Conservation (phyloP, 2,113 vertebrate species). For the Microcebus lehilahytsara region DNA sequence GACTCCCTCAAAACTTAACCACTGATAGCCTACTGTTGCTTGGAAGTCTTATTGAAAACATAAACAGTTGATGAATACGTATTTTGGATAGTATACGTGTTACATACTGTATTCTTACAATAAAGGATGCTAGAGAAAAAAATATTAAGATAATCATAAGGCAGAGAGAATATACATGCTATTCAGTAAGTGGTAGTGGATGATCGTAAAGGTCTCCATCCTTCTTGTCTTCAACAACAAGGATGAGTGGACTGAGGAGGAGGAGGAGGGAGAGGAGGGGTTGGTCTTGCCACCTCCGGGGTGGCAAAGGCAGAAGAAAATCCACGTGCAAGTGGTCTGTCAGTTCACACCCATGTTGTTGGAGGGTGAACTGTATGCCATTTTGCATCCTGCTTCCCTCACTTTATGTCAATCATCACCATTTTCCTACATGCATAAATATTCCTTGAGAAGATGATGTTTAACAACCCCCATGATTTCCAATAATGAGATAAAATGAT, state of each 20-base stretch:
- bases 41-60: background rate
- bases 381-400: background rate
- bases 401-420: background rate
- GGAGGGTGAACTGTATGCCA: background rate
- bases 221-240: background rate
- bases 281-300: background rate
- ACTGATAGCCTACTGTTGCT: background rate
- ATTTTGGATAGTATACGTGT: background rate
- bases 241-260: background rate
- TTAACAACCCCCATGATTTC: background rate
- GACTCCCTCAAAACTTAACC: background rate
- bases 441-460: background rate
- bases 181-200: background rate
- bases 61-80: background rate
- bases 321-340: background rate
- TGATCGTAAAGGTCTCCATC: background rate
- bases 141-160: background rate
- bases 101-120: background rate
- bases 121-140: background rate
- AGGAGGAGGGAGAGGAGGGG: background rate
- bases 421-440: background rate
- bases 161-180: background rate
- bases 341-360: background rate
- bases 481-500: background rate
- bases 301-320: background rate